Evolutionary conservation across 2,113 vertebrate genomes (phyloP).

Genomic region (Aphyosemion australe): DNA sequence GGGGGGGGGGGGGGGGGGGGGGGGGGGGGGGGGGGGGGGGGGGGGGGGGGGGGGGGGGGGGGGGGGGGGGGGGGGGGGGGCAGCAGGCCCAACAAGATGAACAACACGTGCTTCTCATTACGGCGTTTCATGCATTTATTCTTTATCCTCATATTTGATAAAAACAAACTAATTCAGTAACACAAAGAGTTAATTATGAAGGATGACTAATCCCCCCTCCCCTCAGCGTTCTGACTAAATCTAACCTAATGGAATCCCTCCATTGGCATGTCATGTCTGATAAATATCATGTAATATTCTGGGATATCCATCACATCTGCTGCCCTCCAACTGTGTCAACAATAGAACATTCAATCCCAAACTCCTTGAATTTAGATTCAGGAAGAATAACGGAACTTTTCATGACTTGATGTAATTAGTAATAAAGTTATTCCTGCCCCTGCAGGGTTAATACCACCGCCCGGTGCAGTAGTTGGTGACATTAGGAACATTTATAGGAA

Average conservation of each 20-base stretch:
- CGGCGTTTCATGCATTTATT: constrained; percentile 47
- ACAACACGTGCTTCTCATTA: constrained; percentile 79
- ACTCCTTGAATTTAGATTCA: constrained; percentile 12
- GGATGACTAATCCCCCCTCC: neutral
- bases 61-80: constrained; percentile 35
- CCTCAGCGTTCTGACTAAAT: constrained; percentile 2
- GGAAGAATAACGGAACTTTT: constrained; percentile 18
- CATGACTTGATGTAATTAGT: constrained; percentile 3
- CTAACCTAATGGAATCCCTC: constrained; percentile 13
- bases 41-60: constrained; percentile 28
- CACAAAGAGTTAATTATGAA: neutral
- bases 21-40: constrained; percentile 40
- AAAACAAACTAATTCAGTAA: neutral
- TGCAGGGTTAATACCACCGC: too few species aligned
- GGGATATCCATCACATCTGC: constrained; percentile 5
- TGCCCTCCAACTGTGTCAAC: constrained; percentile 19
- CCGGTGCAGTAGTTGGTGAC: too few species aligned
- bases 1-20: constrained; percentile 35
- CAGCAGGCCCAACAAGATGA: constrained; percentile 34
- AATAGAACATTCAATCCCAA: constrained; percentile 19
- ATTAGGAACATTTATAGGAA: too few species aligned
- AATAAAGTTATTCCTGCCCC: neutral
- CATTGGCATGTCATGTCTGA: constrained; percentile 1
- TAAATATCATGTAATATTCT: constrained; percentile 2
- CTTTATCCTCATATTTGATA: constrained; percentile 18